These are phyloP conservation scores for Micromesistius poutassou DNA, from an alignment of 2,797 vertebrate species.

Conservation along the genomic window DNA sequence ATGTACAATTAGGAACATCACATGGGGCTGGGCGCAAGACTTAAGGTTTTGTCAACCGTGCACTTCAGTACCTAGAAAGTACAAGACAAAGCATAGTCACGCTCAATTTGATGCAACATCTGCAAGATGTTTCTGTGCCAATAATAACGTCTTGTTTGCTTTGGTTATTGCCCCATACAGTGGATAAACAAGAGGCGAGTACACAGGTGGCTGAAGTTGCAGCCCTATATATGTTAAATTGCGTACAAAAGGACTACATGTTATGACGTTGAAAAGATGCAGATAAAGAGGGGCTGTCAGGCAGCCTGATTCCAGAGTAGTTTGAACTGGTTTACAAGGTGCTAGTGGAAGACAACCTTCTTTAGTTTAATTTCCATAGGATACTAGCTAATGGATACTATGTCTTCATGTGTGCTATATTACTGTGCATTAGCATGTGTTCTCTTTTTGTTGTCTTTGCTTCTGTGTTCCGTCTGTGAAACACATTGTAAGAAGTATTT, in stretches of 20 bases:
- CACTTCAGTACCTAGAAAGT: not conserved
- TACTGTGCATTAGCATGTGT: not conserved
- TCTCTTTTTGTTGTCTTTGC: not conserved
- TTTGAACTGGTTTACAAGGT: not conserved
- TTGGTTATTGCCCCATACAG: conserved; percentile 5
- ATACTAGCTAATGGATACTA: not conserved
- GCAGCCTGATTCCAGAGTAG: not conserved
- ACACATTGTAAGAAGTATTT: not conserved
- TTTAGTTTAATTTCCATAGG: not conserved
- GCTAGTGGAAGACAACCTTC: not conserved
- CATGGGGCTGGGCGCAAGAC: not conserved
- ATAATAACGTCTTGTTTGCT: not conserved
- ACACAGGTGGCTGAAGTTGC: not conserved
- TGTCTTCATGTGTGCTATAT: not conserved
- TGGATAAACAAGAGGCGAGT: not conserved
- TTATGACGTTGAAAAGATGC: not conserved
- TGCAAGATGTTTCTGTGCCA: not conserved
- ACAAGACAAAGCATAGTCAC: not conserved
- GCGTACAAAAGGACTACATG: not conserved
- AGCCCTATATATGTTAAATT: not conserved
- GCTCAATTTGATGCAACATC: conserved; percentile 5
- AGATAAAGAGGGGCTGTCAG: not conserved
- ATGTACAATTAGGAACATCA: not conserved
- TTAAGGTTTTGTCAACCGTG: conserved; percentile 17
- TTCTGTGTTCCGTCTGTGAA: not conserved